Evolutionary conservation across 2,888 invertebrate species (phyloP).

Genomic region (Scrobipalpa costella): DNA sequence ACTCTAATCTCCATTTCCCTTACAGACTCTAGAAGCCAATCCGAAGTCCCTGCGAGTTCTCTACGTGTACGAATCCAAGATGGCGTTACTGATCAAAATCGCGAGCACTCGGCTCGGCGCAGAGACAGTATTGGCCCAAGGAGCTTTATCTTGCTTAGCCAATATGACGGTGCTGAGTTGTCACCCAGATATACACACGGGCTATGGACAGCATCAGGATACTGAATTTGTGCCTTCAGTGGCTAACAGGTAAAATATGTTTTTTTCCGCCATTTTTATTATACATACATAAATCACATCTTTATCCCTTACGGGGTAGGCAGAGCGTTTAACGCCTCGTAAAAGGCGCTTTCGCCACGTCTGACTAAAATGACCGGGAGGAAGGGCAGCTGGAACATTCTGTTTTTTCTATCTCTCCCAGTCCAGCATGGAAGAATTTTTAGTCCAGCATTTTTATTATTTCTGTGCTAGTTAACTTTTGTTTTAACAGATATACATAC

Average conservation of each 20-base stretch:
- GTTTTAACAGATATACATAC: too few species aligned
- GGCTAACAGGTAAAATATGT: slow-evolving; percentile 55
- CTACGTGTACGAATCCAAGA: slow-evolving; percentile 93
- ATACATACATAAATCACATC: too few species aligned
- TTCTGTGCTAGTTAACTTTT: too few species aligned
- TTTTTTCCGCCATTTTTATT: not conserved
- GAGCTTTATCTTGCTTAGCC: slow-evolving; percentile 84
- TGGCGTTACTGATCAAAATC: slow-evolving; percentile 88
- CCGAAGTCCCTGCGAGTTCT: slow-evolving; percentile 87
- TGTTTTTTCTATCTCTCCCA: too few species aligned
- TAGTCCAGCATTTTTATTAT: too few species aligned
- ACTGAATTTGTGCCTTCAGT: slow-evolving; percentile 62
- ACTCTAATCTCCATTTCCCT: not conserved
- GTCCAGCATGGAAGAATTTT: too few species aligned
- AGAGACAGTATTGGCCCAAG: slow-evolving; percentile 87
- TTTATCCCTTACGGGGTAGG: too few species aligned
- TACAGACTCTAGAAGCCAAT: slow-evolving; percentile 82
- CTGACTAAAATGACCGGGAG: too few species aligned
- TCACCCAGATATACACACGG: slow-evolving; percentile 85
- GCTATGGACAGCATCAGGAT: slow-evolving; percentile 34
- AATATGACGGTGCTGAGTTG: slow-evolving; percentile 85
- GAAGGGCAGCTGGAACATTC: too few species aligned
- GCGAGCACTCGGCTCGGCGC: slow-evolving; percentile 85
- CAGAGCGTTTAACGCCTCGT: too few species aligned
- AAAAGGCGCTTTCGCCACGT: too few species aligned